These are phyloP conservation scores for Amphibalanus amphitrite DNA, from an alignment of 1,140 invertebrate species.

Conservation along the genomic window DNA sequence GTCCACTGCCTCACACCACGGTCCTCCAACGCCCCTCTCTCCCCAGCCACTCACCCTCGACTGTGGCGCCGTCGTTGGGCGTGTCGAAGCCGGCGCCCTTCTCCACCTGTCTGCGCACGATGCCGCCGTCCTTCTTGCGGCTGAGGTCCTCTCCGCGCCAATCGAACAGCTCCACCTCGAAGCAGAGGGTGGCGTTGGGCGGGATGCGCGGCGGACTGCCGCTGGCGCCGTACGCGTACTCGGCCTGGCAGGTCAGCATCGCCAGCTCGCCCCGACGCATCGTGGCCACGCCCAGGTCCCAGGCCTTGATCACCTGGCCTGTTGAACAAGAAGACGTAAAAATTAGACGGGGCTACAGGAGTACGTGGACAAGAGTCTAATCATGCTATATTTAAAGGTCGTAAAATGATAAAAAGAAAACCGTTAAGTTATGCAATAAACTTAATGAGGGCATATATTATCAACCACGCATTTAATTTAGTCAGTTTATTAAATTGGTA, in stretches of 20 bases:
- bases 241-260: slow-evolving; percentile 62
- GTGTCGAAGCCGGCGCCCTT: slow-evolving; percentile 44
- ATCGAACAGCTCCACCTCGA: slow-evolving; percentile 78
- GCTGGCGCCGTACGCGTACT: slow-evolving; percentile 76
- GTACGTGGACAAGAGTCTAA: too few relatives aligned
- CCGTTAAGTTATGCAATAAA: too few relatives aligned
- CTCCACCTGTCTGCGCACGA: slow-evolving; percentile 49
- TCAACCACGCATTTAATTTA: too few relatives aligned
- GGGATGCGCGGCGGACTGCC: slow-evolving; percentile 81
- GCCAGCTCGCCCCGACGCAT: slow-evolving; percentile 86
- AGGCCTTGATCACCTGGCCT: slow-evolving; percentile 78
- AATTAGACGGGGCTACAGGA: too few relatives aligned
- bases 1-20: too few relatives aligned
- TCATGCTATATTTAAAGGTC: too few relatives aligned
- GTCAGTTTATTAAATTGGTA: too few relatives aligned
- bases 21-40: too few relatives aligned
- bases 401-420: too few relatives aligned
- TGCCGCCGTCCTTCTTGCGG: slow-evolving; percentile 59
- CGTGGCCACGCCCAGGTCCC: slow-evolving; percentile 81
- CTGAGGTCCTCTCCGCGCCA: slow-evolving; percentile 78
- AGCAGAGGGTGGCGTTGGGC: slow-evolving; percentile 69
- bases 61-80: slow-evolving; percentile 60
- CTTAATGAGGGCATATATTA: too few relatives aligned
- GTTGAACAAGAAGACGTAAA: too few relatives aligned
- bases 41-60: slow-evolving; percentile 42